Evolutionary conservation across 1,140 invertebrate genomes (phyloP).

Genomic region (Hydropsyche tenuis): DNA sequence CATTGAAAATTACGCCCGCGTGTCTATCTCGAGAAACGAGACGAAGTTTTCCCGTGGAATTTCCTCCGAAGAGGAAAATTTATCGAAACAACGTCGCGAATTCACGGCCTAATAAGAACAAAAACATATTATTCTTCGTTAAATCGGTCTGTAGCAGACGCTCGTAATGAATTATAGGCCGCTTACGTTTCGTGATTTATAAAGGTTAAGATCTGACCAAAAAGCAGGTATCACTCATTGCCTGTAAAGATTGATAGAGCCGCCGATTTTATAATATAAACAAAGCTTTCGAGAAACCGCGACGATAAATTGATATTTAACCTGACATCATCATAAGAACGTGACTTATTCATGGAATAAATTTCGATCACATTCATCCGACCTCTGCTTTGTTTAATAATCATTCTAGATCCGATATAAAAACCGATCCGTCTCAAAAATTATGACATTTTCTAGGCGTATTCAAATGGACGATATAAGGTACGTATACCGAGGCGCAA

Average conservation of each 20-base stretch:
- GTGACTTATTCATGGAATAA: too few species aligned
- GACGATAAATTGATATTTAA: too few species aligned
- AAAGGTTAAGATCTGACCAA: neutral
- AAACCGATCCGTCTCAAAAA: too few species aligned
- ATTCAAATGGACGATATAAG: too few species aligned
- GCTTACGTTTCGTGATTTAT: neutral
- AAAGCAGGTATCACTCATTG: neutral
- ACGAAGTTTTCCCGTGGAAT: neutral
- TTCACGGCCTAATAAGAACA: constrained; percentile 4
- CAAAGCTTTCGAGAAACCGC: too few species aligned
- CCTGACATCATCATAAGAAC: too few species aligned
- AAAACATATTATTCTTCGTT: constrained; percentile 14
- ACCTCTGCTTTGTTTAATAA: too few species aligned
- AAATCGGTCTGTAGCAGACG: neutral
- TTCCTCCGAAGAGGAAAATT: neutral
- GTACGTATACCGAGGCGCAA: too few species aligned
- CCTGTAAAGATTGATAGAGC: neutral
- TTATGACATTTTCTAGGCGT: too few species aligned
- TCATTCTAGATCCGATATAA: too few species aligned
- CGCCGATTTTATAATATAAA: too few species aligned
- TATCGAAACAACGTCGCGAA: neutral
- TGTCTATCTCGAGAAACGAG: neutral
- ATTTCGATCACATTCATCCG: too few species aligned
- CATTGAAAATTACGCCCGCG: neutral
- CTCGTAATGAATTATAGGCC: neutral